A percentile compares a stretch with the other conserved stretches of the same genome.
Evolutionary conservation across 1,140 invertebrate genomes (phyloP).

Genomic region (Scaptomyza graminum): DNA sequence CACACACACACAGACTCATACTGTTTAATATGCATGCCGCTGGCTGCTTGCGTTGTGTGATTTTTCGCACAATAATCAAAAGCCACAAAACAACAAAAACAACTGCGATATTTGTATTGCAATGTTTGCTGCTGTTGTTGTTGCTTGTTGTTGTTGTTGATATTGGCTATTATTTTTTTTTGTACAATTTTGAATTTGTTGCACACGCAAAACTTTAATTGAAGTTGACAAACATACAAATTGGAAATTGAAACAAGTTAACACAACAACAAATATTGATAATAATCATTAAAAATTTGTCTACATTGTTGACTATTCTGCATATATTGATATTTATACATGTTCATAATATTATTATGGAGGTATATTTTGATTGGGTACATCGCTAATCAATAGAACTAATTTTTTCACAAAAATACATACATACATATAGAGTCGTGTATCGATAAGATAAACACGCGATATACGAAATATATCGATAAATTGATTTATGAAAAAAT

Average conservation of each 20-base stretch:
- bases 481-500: too few species aligned
- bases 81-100: conserved; percentile 48
- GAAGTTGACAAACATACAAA: conserved; percentile 33
- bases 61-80: conserved; percentile 80
- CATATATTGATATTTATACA: too few species aligned
- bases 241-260: background rate
- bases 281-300: background rate
- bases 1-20: conserved; percentile 22
- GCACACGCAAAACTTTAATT: conserved; percentile 39
- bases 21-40: conserved; percentile 73
- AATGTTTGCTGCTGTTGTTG: conserved; percentile 22
- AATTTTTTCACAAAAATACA: too few species aligned
- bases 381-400: too few species aligned
- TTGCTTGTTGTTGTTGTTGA: conserved; percentile 12
- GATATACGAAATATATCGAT: too few species aligned
- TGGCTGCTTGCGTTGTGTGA: conserved; percentile 70
- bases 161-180: conserved; percentile 11
- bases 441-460: too few species aligned
- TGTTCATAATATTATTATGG: too few species aligned
- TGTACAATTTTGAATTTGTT: conserved; percentile 29
- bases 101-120: conserved; percentile 52
- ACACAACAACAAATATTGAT: conserved; percentile 4
- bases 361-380: too few species aligned
- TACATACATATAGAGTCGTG: too few species aligned
- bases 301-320: too few species aligned